Evolutionary conservation across 2,113 vertebrate species (phyloP), one percentile per base, ranked within the genome.

Genomic region (Dicerorhinus sumatrensis): DNA sequence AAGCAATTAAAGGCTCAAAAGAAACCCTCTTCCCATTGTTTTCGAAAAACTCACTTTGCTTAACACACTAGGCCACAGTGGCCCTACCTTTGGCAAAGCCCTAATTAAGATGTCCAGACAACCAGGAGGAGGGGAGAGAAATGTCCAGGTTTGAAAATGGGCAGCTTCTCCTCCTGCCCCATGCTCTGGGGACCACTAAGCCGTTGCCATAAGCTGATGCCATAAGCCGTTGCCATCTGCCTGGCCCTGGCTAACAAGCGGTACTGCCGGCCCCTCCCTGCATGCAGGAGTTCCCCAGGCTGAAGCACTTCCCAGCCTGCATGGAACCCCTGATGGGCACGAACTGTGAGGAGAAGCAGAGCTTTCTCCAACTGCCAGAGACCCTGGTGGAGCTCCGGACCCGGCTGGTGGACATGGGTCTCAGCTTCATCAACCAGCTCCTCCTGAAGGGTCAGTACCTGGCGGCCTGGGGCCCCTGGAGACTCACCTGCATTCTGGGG

Each of bases 351-450:
- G 86, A 97, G 58, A 46, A 42, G 5, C 97, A 94, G n/a, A 77
- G 88, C 89, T 98, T 97, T 36, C 65, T 31, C 29, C 93, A 90
- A 80, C 89, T 98, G 82, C 77, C 94, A 11, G 85, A 97, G 88
- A 73, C 72, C 0, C 39, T 96, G 36, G 7, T 60, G 0, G 88
- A 98, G 65, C 94, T 91, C 65, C 95, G 65, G 80, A 72, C 77
- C 60, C 95, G 39, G 83, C 65, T 98, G 65, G n/a, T 69, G 16
- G 93, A 94, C 2, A 4, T 87, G 75, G 98, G 48, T 12, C 93
- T 95, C 92, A 94, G 33, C 3, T 42, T 96, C 62, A 65, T 96
- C 85, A 98, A 92, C 87, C 96, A 98, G 95, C 95, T 94, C 31
- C 83, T 95, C 69, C 76, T 92, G 79, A 98, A 96, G 86, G 95